phyloP scores from a whole-genome alignment of 2,113 vertebrate genomes.

The Regulus satrapa region DNA sequence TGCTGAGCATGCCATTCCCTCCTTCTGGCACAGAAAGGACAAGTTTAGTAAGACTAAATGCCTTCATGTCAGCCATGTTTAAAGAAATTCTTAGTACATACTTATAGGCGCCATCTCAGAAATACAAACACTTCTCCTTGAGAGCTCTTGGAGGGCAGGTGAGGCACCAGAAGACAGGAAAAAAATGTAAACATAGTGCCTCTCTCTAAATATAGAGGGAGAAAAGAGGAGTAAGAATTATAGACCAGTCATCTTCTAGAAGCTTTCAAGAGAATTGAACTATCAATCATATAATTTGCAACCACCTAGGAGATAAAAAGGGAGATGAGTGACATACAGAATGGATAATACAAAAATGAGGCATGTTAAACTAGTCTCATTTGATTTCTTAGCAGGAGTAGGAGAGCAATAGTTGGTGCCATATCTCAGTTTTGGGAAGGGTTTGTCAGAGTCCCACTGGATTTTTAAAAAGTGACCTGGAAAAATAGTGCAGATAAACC shows the following conservation, averaged over 20 bases:
- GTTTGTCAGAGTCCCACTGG: background rate
- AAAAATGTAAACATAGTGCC: conserved; percentile 2
- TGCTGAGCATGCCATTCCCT: background rate
- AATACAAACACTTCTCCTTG: conserved; percentile 14
- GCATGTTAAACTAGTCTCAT: background rate
- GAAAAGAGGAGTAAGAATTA: conserved; percentile 16
- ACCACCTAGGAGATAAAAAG: conserved; percentile 28
- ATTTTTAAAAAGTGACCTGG: background rate
- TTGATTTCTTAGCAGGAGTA: background rate
- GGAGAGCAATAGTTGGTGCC: background rate
- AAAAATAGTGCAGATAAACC: background rate
- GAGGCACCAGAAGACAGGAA: background rate
- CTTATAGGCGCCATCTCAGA: background rate
- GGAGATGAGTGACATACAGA: conserved; percentile 9
- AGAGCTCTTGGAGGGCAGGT: conserved; percentile 29
- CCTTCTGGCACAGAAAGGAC: background rate
- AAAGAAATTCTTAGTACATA: background rate
- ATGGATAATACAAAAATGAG: background rate
- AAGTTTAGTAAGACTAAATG: background rate
- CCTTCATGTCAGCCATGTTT: background rate
- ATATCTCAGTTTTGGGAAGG: background rate
- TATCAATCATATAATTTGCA: conserved; percentile 22
- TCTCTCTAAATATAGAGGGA: conserved; percentile 1
- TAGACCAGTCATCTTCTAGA: conserved; percentile 13
- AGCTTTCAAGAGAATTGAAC: conserved; percentile 1